Evolutionary conservation across 2,797 vertebrate genomes (phyloP), one percentile per base, ranked within the genome.

Genomic region (Mycteria americana): DNA sequence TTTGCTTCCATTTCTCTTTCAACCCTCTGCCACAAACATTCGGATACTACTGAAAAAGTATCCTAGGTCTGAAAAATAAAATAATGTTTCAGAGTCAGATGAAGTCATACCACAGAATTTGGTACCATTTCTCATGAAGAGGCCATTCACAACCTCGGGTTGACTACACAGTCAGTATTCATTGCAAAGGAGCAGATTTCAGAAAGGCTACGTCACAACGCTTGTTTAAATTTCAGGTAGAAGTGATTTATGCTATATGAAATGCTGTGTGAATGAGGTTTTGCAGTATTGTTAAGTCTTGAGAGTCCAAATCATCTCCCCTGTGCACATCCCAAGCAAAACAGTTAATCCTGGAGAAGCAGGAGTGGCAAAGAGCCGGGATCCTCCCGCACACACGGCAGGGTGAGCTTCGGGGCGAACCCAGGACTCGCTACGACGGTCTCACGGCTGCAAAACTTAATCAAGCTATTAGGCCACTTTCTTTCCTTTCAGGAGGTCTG

Each of bases 361-460:
- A 21, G 68, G 24, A 30, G 10, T 28, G 33, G 28, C 23, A 24
- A 13, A 14, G 45, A 33, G 28, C 59, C 2, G 1, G 10, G 21
- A 9, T 23, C 11, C 35, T 54, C 13, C 76, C 3, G 27, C 19
- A 7, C 41, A 17, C 18, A 7, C 4, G 6, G 56, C 48, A 19
- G 64, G 18, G 56, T 8, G 30, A n/a, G 64, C 56, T 37, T 18
- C 2, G 6, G 62, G 18, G 28, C 1, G 6, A 31, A 18, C 0
- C 39, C 63, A 7, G 73, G 43, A 18, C 25, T 4, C 0, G 4
- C 65, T 12, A 12, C 2, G 4, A 12, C 3, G 11, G 24, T 1
- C 18, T 56, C 59, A 35, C 2, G 2, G 74, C 64, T 30, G 37
- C 45, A 35, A 35, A 69, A 46, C 54, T 46, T 10, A 1, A 56